Base-by-base conservation (phyloP, 1,140 invertebrate genomes). In the Sycophila sp. region DNA sequence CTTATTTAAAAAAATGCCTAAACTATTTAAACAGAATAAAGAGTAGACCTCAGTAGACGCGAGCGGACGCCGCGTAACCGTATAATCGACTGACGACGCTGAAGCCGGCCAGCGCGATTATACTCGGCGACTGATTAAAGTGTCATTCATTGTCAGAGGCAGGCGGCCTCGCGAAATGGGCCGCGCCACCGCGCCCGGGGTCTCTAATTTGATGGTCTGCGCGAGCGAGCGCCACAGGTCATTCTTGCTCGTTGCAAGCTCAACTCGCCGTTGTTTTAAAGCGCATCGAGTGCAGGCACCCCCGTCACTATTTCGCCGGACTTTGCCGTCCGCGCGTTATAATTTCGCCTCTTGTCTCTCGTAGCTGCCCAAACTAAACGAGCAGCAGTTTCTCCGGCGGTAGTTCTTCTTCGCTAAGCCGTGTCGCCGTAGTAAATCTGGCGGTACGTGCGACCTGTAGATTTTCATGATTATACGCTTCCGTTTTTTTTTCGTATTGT, bases 111-210 rank as follows among this genome's bases (percentile, higher is more conserved):
- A 15, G 24, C 38, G 34, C 63, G 49, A 55, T 65, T 59, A 63
- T 59, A 40, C 51, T 15, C n/a, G 58, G 24, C 64, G 64, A 58
- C 42, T 68, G 71, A 71, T 71, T 70, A 70, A 70, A 70, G 68
- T 70, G 68, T 70, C 68, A 70, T 70, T 70, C 68, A 70, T 70
- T 70, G 68, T 70, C 68, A 70, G 60, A 47, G 13, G 60, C 68
- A 70, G 68, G 45, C 32, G 24, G 2, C 17, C 42, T 22, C n/a
- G 32, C 56, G 32, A 49, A 60, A 62, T 42, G 65, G 47, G 30
- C 55, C 34, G 17, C 40, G 51, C 28, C 11, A 6, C 19, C 51
- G 34, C 11, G 7, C 28, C 10, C 30, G n/a, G 30, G 55, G 45
- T 62, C 58, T 69, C 34, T 62, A 69, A 69, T 69, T 69, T 62